phyloP scores from a whole-genome alignment of 2,113 vertebrate species.

The Dicrurus megarhynchus region DNA sequence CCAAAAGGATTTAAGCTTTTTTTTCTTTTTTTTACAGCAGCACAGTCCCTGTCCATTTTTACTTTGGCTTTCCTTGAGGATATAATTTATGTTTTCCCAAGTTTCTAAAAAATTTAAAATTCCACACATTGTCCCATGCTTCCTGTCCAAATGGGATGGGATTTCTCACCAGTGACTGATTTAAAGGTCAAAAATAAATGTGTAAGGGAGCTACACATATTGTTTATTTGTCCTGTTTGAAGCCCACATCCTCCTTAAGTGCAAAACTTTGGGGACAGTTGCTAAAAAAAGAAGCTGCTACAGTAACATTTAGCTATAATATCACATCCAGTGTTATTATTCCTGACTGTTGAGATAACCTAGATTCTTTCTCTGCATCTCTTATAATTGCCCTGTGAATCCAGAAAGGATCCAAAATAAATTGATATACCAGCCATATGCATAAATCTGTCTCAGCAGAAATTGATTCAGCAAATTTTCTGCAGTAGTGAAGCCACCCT shows the following conservation, averaged over 20 bases:
- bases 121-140: background rate
- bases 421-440: background rate
- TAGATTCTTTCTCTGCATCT: background rate
- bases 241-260: background rate
- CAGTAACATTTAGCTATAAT: background rate
- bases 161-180: background rate
- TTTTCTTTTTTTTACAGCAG: background rate
- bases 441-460: constrained; percentile 18
- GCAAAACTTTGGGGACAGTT: background rate
- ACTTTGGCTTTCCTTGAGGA: background rate
- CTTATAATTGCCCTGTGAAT: background rate
- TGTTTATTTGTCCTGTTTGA: background rate
- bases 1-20: background rate
- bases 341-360: background rate
- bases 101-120: background rate
- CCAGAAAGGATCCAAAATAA: constrained; percentile 24
- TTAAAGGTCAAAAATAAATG: background rate
- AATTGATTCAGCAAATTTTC: constrained; percentile 27
- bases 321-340: background rate
- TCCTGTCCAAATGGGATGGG: background rate
- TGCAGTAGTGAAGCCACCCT: background rate
- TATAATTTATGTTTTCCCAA: background rate
- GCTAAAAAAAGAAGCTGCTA: background rate
- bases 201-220: background rate
- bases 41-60: background rate